These are phyloP conservation scores for Prinia subflava DNA, from an alignment of 2,113 vertebrate species.

Conservation along the genomic window DNA sequence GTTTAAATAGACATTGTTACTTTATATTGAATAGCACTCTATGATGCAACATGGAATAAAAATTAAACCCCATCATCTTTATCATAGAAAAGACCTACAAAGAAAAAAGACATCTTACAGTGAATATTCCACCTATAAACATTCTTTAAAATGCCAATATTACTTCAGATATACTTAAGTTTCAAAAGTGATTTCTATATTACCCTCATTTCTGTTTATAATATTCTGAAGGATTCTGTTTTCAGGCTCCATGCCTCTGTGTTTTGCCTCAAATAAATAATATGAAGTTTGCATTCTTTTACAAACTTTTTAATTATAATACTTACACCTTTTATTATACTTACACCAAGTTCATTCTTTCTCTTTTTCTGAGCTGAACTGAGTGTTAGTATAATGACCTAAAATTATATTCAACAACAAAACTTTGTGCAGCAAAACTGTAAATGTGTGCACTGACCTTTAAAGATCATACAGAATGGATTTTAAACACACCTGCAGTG, in stretches of 20 bases:
- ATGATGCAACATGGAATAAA: neutral
- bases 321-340: neutral
- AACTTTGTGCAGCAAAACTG: neutral
- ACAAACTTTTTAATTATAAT: neutral
- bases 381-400: neutral
- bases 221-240: neutral
- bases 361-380: neutral
- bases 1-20: neutral
- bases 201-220: neutral
- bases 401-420: neutral
- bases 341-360: neutral
- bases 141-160: neutral
- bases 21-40: neutral
- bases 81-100: neutral
- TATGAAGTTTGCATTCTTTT: neutral
- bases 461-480: neutral
- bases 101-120: neutral
- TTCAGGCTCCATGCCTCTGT: neutral
- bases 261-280: neutral
- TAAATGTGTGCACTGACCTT: slow-evolving; percentile 17
- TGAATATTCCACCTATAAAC: neutral
- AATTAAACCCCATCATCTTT: neutral
- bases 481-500: neutral
- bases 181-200: neutral
- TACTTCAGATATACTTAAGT: neutral